Percentiles rank a stretch among this genome's conserved stretches.
These are phyloP conservation scores for Drosophila diplacantha DNA, from an alignment of 2,888 invertebrate species.

Conservation along the genomic window DNA sequence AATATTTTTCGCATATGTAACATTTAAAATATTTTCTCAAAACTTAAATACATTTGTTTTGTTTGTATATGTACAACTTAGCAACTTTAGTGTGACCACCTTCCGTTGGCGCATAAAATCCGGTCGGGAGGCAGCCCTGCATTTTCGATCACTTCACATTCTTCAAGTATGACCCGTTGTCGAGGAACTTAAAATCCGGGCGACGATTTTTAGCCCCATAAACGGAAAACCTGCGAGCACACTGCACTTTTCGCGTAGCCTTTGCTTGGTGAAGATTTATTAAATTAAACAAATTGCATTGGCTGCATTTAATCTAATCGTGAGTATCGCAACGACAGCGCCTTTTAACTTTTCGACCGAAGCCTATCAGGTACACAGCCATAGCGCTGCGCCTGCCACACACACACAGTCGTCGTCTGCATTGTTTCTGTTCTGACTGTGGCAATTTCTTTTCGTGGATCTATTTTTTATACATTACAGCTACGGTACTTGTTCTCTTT, in stretches of 20 bases:
- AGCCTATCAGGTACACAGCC: conserved; percentile 22
- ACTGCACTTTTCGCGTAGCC: conserved; percentile 8
- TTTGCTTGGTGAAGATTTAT: conserved; percentile 51
- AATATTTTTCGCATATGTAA: neutral
- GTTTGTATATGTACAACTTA: too few relatives aligned
- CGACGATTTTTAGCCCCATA: neutral
- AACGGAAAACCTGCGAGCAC: neutral
- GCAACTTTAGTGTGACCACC: neutral
- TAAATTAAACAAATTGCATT: conserved; percentile 53
- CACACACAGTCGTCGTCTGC: conserved; percentile 32
- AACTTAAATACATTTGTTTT: neutral
- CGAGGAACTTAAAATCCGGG: neutral
- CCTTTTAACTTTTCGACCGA: conserved; percentile 20
- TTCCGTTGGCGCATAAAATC: neutral
- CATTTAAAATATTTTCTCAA: neutral
- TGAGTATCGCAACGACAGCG: conserved; percentile 23
- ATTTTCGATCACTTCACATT: neutral
- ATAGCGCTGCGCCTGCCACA: conserved; percentile 15
- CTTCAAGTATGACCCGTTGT: neutral
- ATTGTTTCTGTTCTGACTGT: conserved; percentile 51
- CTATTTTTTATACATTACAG: conserved; percentile 30
- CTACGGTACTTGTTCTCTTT: conserved; percentile 36
- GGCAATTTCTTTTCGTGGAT: conserved; percentile 46
- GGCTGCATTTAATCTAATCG: conserved; percentile 35
- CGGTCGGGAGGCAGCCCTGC: neutral